These are phyloP conservation scores for Microdon myrmicae DNA, from an alignment of 2,888 invertebrate genomes.

Conservation along the genomic window DNA sequence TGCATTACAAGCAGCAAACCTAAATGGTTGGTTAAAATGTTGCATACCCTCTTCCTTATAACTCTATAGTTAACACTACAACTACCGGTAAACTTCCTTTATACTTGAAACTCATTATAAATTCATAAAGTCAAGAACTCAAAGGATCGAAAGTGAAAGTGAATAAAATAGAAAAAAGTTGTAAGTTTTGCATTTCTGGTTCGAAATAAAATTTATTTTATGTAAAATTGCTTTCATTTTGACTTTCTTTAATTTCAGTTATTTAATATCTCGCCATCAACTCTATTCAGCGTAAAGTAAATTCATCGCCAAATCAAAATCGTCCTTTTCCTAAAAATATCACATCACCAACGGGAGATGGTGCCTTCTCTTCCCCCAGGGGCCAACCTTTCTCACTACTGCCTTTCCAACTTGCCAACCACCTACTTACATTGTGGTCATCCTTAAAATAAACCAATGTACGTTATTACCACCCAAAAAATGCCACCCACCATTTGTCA, in stretches of 20 bases:
- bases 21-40: too few species aligned
- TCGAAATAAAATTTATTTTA: constrained; percentile 1
- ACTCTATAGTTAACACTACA: too few species aligned
- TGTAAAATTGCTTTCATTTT: too few species aligned
- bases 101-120: too few species aligned
- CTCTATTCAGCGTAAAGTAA: constrained; percentile 45
- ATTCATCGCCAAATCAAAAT: constrained; percentile 49
- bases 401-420: constrained; percentile 15
- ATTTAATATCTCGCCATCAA: constrained; percentile 22
- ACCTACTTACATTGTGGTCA: constrained; percentile 47
- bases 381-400: constrained; percentile 1
- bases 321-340: constrained; percentile 50
- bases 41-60: too few species aligned
- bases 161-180: constrained; percentile 1
- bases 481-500: constrained; percentile 50
- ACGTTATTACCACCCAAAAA: constrained; percentile 31
- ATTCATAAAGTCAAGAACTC: constrained; percentile 41
- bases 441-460: constrained; percentile 47
- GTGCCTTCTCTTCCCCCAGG: constrained; percentile 3
- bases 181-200: constrained; percentile 24
- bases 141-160: constrained; percentile 6
- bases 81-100: too few species aligned
- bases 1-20: too few species aligned
- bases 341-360: constrained; percentile 27
- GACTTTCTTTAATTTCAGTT: constrained; percentile 12